Evolutionary conservation across 2,113 vertebrate species (phyloP).

Genomic region (Suncus etruscus): DNA sequence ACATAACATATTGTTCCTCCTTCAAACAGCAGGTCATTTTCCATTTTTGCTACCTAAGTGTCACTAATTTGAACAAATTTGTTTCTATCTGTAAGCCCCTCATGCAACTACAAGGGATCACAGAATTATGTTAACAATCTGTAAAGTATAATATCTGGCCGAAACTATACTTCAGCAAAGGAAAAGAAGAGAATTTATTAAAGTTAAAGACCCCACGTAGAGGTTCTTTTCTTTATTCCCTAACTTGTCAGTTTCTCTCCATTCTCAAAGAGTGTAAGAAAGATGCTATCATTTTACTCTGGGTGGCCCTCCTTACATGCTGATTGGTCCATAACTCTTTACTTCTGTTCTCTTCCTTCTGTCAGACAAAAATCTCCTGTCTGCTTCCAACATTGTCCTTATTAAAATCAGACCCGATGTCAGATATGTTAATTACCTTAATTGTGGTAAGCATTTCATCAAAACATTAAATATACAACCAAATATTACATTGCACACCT

Average conservation of each 20-base stretch:
- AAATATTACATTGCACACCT: neutral
- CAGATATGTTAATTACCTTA: neutral
- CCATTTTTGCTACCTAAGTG: neutral
- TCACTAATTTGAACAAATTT: neutral
- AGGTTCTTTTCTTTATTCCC: neutral
- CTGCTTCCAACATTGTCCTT: neutral
- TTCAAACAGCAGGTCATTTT: neutral
- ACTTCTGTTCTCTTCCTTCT: neutral
- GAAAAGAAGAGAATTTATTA: neutral
- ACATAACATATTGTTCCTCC: neutral
- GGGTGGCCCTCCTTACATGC: neutral
- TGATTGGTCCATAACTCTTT: accelerated
- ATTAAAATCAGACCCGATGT: neutral
- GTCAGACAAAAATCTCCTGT: neutral
- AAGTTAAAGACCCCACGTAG: neutral
- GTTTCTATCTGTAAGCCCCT: too few relatives aligned
- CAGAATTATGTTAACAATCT: neutral
- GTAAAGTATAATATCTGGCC: slow-evolving; percentile 46
- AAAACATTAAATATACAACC: neutral
- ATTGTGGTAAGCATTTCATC: neutral
- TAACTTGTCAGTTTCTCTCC: neutral
- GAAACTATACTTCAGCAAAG: slow-evolving; percentile 28
- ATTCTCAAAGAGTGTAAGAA: neutral
- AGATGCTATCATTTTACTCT: neutral
- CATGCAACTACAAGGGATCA: too few relatives aligned